Evolutionary conservation across 2,797 vertebrate species (phyloP).

Genomic region (Helicolenus hilgendorfi): DNA sequence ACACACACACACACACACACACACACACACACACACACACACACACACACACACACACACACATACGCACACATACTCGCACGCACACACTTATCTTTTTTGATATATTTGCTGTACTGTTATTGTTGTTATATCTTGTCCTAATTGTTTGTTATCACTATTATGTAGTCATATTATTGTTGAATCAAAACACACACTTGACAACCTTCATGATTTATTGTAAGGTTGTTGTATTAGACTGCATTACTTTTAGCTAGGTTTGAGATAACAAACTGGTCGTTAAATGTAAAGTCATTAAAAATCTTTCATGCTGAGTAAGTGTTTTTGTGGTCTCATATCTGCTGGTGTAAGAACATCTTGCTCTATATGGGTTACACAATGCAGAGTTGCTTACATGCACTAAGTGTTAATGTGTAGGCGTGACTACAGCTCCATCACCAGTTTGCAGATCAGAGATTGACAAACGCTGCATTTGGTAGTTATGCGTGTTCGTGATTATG

Average conservation of each 20-base stretch:
- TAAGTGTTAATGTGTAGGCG: not conserved
- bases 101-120: too few species aligned
- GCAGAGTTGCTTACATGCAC: not conserved
- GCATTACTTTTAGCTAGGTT: not conserved
- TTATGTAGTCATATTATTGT: too few species aligned
- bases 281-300: not conserved
- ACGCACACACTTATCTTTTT: too few species aligned
- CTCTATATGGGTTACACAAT: not conserved
- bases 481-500: constrained; percentile 25
- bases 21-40: too few species aligned
- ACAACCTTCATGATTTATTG: too few species aligned
- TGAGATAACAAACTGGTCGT: not conserved
- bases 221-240: not conserved
- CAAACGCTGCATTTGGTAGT: not conserved
- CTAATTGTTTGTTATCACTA: too few species aligned
- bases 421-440: not conserved
- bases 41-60: too few species aligned
- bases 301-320: constrained; percentile 19
- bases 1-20: too few species aligned
- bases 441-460: constrained; percentile 8
- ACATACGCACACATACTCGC: too few species aligned
- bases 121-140: too few species aligned
- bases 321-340: constrained; percentile 29
- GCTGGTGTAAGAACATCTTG: constrained; percentile 17
- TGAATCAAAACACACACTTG: not conserved